A percentile compares a stretch with the other conserved stretches of the same genome.
Evolutionary conservation across 2,113 vertebrate species (phyloP).

Genomic region (Psilopsiagon aurifrons): DNA sequence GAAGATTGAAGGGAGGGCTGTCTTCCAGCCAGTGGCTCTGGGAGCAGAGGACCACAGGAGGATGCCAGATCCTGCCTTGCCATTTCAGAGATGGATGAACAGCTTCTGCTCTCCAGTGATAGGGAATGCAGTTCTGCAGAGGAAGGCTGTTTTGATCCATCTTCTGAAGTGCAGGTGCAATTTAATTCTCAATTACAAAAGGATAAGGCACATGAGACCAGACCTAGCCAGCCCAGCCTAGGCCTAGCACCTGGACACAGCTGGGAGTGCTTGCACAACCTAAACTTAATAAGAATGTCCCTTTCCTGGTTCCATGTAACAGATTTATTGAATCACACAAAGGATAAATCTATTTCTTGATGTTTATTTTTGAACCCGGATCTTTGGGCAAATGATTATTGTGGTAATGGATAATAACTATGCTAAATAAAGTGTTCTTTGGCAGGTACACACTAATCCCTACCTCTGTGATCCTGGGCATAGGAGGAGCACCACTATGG

Average conservation of each 20-base stretch:
- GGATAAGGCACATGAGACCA: not conserved
- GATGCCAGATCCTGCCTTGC: not conserved
- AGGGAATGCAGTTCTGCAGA: not conserved
- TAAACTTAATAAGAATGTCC: not conserved
- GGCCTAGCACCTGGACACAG: not conserved
- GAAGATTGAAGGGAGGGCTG: not conserved
- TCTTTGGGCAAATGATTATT: not conserved
- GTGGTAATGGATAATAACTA: not conserved
- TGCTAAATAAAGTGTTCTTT: not conserved
- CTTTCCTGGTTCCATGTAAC: not conserved
- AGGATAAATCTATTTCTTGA: not conserved
- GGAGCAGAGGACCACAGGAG: not conserved
- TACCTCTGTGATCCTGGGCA: slow-evolving; percentile 88
- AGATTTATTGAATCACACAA: not conserved
- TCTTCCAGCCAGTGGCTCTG: not conserved
- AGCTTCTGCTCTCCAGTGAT: not conserved
- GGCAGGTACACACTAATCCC: slow-evolving; percentile 90
- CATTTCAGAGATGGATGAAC: not conserved
- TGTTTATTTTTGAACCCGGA: not conserved
- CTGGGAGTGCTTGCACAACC: not conserved
- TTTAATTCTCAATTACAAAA: not conserved
- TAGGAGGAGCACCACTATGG: slow-evolving; percentile 93
- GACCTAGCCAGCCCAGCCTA: not conserved
- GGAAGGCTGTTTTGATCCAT: not conserved
- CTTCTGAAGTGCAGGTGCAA: not conserved